Evolutionary conservation across 2,888 invertebrate genomes (phyloP), one percentile per base, ranked within the genome.

Genomic region (Sabatieria punctata): DNA sequence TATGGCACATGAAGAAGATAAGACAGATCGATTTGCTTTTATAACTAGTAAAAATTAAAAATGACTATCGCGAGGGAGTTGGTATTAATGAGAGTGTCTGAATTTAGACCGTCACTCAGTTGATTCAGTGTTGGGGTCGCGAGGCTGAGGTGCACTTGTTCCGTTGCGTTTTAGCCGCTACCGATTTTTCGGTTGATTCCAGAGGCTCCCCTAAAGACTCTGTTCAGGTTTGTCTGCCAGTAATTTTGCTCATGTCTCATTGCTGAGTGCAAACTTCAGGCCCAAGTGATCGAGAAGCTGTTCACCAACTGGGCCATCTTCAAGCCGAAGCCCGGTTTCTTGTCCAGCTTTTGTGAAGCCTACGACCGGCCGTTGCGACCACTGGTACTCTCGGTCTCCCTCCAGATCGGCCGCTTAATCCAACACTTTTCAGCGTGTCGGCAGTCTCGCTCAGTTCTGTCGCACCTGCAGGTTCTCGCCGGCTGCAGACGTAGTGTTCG

Each of bases 61-160:
- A n/a, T n/a, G n/a, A n/a, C n/a, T n/a, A n/a, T n/a, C n/a, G n/a
- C n/a, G n/a, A n/a, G n/a, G n/a, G n/a, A n/a, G n/a, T n/a, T n/a
- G n/a, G n/a, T n/a, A n/a, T n/a, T n/a, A n/a, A n/a, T n/a, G n/a
- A n/a, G n/a, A n/a, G n/a, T n/a, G n/a, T n/a, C n/a, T n/a, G n/a
- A n/a, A n/a, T n/a, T n/a, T 30, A 37, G 37, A 18, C 6, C 4
- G 4, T 37, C 37, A 18, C 4, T 58, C 58, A 89, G 88, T 77
- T 88, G 73, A 80, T 86, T 66, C 77, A 77, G 74, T 76, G 79
- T 68, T 82, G 85, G 78, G 89, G 89, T 72, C 78, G 85, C 74
- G 88, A 89, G 78, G 88, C 88, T 73, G 88, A 89, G 76, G 80
- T 86, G 74, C 86, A 89, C 77, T 78, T 86, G 71, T 78, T 88